Percentiles rank a stretch among this genome's conserved stretches.
These are phyloP conservation scores for Lanistes nyassanus DNA, from an alignment of 1,140 invertebrate species.

Conservation along the genomic window DNA sequence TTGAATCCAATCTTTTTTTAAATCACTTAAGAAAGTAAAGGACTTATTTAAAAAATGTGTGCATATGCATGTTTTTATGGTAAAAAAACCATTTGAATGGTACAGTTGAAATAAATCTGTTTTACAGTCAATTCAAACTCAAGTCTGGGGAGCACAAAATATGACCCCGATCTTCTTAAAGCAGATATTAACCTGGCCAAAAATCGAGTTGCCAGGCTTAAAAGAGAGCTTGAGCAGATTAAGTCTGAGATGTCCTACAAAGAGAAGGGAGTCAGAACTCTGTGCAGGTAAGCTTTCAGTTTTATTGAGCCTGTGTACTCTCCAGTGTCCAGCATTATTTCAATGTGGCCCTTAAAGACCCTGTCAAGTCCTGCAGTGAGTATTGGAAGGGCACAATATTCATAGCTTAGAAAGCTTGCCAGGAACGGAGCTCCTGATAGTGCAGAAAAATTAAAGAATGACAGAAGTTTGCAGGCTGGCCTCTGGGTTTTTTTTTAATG, in stretches of 20 bases:
- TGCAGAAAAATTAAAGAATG: too few species aligned
- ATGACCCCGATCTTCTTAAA: constrained; percentile 92
- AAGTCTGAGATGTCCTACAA: constrained; percentile 91
- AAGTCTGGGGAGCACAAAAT: constrained; percentile 85
- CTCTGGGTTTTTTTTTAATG: too few species aligned
- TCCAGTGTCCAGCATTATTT: too few species aligned
- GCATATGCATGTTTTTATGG: not conserved
- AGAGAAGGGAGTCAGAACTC: constrained; percentile 89
- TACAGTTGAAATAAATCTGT: not conserved
- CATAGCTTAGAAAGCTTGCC: too few species aligned
- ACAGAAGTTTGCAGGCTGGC: too few species aligned
- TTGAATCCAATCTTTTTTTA: too few species aligned
- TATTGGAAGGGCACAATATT: too few species aligned
- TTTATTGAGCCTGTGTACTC: not conserved
- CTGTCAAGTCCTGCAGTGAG: too few species aligned
- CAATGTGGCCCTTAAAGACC: too few species aligned
- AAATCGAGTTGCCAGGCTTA: constrained; percentile 86
- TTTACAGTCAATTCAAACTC: constrained; percentile 88
- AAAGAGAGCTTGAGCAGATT: constrained; percentile 91
- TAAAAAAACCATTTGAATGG: not conserved
- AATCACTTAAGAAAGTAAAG: not conserved
- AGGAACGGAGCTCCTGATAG: too few species aligned
- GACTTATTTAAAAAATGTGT: not conserved
- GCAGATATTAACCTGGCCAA: constrained; percentile 90
- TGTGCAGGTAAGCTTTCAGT: constrained; percentile 78